Evolutionary conservation across 1,140 invertebrate genomes (phyloP).

Genomic region (Drosophila pectinifera): DNA sequence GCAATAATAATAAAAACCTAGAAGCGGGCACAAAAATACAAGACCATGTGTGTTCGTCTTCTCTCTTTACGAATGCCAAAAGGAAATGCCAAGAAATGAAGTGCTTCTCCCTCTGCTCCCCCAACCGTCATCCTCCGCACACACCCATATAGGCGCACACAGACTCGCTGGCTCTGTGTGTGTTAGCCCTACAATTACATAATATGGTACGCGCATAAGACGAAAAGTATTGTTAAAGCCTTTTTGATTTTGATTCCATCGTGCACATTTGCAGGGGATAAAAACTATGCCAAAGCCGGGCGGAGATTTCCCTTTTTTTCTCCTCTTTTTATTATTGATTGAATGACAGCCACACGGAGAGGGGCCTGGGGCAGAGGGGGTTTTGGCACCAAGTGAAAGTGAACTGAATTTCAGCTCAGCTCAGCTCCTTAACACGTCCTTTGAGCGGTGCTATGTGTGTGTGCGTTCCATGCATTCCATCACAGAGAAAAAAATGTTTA

Average conservation of each 20-base stretch:
- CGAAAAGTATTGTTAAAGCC: slow-evolving; percentile 67
- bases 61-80: slow-evolving; percentile 48
- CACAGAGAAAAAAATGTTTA: background rate
- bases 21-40: slow-evolving; percentile 62
- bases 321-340: slow-evolving; percentile 8
- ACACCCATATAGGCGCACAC: slow-evolving; percentile 7
- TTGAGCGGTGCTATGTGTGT: slow-evolving; percentile 18
- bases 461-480: slow-evolving; percentile 13
- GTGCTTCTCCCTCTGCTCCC: slow-evolving; percentile 54
- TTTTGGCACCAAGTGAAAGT: slow-evolving; percentile 49
- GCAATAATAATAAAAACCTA: slow-evolving; percentile 78
- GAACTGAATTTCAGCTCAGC: slow-evolving; percentile 38
- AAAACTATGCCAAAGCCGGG: slow-evolving; percentile 49
- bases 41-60: slow-evolving; percentile 46
- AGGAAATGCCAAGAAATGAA: slow-evolving; percentile 80
- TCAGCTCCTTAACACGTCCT: slow-evolving; percentile 46
- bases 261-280: slow-evolving; percentile 30
- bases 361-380: background rate
- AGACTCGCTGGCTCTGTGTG: slow-evolving; percentile 7
- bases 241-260: slow-evolving; percentile 52
- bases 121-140: background rate
- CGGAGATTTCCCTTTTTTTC: slow-evolving; percentile 41
- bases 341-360: slow-evolving; percentile 3
- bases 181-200: slow-evolving; percentile 74
- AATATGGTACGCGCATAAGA: slow-evolving; percentile 78